Conservation (phyloP, 1,140 invertebrate genomes). For the Brachionus sp. region DNA sequence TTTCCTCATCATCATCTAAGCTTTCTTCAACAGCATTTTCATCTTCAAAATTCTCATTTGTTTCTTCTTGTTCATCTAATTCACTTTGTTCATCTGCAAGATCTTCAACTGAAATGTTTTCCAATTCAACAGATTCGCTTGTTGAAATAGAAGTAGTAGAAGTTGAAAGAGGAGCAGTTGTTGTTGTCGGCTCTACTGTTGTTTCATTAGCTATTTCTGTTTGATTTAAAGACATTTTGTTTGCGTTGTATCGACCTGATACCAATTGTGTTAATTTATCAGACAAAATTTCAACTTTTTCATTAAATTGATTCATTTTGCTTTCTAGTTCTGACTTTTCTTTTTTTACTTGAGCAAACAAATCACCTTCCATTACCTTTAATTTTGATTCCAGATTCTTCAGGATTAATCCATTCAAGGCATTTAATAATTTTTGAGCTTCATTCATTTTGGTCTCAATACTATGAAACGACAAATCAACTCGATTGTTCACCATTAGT, state of each 20-base stretch:
- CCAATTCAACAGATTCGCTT: neutral
- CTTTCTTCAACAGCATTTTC: neutral
- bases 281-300: neutral
- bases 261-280: neutral
- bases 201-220: neutral
- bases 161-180: neutral
- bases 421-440: neutral
- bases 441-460: slow-evolving; percentile 5
- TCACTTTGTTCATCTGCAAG: neutral
- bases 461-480: slow-evolving; percentile 2
- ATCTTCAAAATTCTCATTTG: neutral
- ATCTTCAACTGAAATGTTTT: neutral
- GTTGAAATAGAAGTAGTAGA: neutral
- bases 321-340: neutral
- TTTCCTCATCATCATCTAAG: neutral
- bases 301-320: neutral
- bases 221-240: neutral
- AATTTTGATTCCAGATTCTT: neutral
- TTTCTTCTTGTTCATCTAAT: neutral
- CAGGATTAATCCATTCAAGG: neutral
- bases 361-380: neutral
- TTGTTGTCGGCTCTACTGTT: neutral
- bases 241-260: neutral
- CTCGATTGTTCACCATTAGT: neutral
- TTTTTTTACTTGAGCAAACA: neutral